These are phyloP conservation scores for Pygathrix nemaeus DNA, from an alignment of 2,113 vertebrate species.

Conservation along the genomic window DNA sequence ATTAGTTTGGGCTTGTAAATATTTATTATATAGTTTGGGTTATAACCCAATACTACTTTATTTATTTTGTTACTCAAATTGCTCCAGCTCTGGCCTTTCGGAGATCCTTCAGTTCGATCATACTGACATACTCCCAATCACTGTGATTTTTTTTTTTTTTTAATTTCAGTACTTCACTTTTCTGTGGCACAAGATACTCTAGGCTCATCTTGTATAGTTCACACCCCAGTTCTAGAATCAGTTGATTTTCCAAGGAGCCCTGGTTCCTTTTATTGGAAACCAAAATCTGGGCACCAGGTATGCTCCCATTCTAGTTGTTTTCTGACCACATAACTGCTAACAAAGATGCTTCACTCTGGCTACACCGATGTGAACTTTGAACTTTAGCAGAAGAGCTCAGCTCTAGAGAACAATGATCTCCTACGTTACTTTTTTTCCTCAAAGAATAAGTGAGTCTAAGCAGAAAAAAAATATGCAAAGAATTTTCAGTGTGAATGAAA, in stretches of 20 bases:
- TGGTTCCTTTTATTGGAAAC: not conserved
- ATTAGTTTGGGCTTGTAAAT: not conserved
- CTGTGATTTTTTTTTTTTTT: not conserved
- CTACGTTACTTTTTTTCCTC: slow-evolving; percentile 15
- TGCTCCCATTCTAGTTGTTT: not conserved
- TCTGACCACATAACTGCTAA: not conserved
- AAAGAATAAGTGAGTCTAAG: slow-evolving; percentile 5
- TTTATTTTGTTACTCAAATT: slow-evolving; percentile 42
- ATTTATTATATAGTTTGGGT: slow-evolving; percentile 27
- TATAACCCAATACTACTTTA: slow-evolving; percentile 42
- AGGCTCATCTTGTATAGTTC: not conserved
- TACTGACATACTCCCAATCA: not conserved
- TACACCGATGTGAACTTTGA: not conserved
- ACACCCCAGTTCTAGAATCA: not conserved
- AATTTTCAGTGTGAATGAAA: slow-evolving; percentile 20
- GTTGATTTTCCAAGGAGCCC: not conserved
- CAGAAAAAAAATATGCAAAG: slow-evolving; percentile 48
- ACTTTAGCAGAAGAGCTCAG: slow-evolving; percentile 26
- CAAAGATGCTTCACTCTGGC: not conserved
- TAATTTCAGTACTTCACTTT: not conserved
- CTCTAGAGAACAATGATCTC: not conserved
- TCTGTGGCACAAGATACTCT: not conserved
- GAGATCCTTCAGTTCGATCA: not conserved
- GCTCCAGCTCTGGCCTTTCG: not conserved
- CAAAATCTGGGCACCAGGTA: not conserved